Base-by-base conservation (phyloP, 2,797 vertebrate genomes). In the Balearica regulorum region DNA sequence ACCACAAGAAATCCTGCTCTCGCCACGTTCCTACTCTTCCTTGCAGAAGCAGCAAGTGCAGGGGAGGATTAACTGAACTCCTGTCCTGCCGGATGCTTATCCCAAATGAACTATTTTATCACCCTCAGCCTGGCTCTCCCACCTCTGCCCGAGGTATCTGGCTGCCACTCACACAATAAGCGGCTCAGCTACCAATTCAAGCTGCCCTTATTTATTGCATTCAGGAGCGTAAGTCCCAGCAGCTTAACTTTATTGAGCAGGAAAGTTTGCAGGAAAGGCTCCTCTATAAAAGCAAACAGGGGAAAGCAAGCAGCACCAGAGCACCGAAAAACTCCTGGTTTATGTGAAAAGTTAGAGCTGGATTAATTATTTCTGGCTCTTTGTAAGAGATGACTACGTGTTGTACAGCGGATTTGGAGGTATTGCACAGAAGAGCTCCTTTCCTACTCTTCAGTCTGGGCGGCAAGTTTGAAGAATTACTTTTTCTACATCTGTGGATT, bases 201-300 rank as follows among this genome's bases (percentile, higher is more conserved):
- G 64, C 39, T 15, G 9, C 60, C 11, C n/a, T 37, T 11, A 29
- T 10, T 51, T 25, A 7, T 25, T 17, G 49, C 69, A 13, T 37
- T 60, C 39, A 31, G 71, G 46, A 48, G 17, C 4, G 0, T 26
- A 15, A 71, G 9, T 9, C 64, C 0, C 0, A 16, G 49, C 3
- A 3, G 72, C 22, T 65, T 44, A 26, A 21, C 69, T 28, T 71
- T 16, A 35, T 5, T 37, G 48, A 13, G 26, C 1, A 10, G 35
- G 76, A 22, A n/a, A 8, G 25, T 19, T 14, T 48, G 61, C 35
- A 70, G 71, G 75, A 61, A 70, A 66, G 13, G 48, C 25, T 84
- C 37, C 39, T 51, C 35, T 24, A 0, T 6, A 33, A 66, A 65
- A 62, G 35, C 44, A 65, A 79, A 43, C 11, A 11, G 20, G 31